Evolutionary conservation across 2,797 vertebrate genomes (phyloP).

Genomic region (Neosalanx taihuensis): DNA sequence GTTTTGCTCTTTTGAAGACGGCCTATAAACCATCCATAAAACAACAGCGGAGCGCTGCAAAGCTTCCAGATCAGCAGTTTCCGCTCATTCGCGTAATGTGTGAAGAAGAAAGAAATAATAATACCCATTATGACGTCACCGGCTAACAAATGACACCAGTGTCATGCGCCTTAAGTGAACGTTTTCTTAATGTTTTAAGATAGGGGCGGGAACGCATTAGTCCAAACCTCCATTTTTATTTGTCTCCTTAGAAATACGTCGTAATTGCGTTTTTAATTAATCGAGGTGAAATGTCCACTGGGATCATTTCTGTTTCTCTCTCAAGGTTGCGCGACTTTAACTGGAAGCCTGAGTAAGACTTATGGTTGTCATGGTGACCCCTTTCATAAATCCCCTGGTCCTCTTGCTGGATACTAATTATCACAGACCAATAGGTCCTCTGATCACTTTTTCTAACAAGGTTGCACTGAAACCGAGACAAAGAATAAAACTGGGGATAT

Average conservation of each 20-base stretch:
- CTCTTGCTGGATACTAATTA: conserved; percentile 68
- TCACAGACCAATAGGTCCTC: conserved; percentile 68
- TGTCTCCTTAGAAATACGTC: conserved; percentile 66
- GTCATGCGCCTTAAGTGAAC: conserved; percentile 57
- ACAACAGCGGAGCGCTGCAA: conserved; percentile 36
- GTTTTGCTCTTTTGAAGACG: no score
- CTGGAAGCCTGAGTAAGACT: conserved; percentile 70
- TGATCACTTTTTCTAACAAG: conserved; percentile 63
- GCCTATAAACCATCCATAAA: no score
- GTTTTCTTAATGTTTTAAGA: conserved; percentile 59
- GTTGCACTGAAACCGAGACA: conserved; percentile 65
- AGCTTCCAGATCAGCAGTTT: conserved; percentile 62
- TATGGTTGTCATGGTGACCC: conserved; percentile 65
- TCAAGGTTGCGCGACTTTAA: conserved; percentile 77
- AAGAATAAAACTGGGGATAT: conserved; percentile 36
- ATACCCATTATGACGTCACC: conserved; percentile 47
- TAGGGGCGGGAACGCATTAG: conserved; percentile 50
- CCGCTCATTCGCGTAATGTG: conserved; percentile 45
- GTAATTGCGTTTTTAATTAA: conserved; percentile 72
- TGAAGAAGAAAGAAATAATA: conserved; percentile 53
- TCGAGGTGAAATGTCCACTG: conserved; percentile 64
- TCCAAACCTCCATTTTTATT: conserved; percentile 60
- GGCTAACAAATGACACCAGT: conserved; percentile 52
- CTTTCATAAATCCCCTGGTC: conserved; percentile 74
- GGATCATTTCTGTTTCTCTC: conserved; percentile 71